phyloP scores from a whole-genome alignment of 2,888 invertebrate species.

The Coelopa pilipes region DNA sequence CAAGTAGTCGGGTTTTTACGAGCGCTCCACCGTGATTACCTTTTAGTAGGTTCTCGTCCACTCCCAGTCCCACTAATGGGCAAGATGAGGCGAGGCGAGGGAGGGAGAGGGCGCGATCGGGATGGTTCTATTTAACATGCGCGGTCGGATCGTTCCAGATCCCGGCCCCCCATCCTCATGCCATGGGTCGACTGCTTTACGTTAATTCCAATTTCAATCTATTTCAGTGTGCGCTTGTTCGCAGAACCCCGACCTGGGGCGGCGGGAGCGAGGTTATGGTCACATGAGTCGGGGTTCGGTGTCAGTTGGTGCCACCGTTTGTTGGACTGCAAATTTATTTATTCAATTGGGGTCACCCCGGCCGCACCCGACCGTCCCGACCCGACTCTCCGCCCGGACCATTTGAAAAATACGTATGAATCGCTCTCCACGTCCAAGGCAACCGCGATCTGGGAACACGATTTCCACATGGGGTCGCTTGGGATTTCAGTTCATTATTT shows the following conservation, averaged over 20 bases:
- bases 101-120: neutral
- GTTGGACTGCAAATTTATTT: conserved; percentile 30
- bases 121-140: neutral
- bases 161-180: neutral
- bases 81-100: neutral
- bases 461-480: no score
- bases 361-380: no score
- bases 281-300: conserved; percentile 21
- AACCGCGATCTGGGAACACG: no score
- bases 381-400: no score
- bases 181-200: neutral
- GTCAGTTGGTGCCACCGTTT: conserved; percentile 30
- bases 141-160: neutral
- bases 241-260: no score
- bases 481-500: no score
- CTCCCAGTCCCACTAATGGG: neutral
- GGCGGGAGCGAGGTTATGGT: conserved; percentile 15
- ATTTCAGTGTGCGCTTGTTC: neutral
- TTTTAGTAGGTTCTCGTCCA: neutral
- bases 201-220: neutral
- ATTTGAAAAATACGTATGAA: no score
- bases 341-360: conserved; percentile 17
- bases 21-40: neutral
- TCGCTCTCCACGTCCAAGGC: no score
- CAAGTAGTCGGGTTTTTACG: conserved; percentile 10